Percentiles rank a stretch among this genome's conserved stretches.
These are phyloP conservation scores for Tor tambroides DNA, from an alignment of 2,113 vertebrate species.

Conservation along the genomic window DNA sequence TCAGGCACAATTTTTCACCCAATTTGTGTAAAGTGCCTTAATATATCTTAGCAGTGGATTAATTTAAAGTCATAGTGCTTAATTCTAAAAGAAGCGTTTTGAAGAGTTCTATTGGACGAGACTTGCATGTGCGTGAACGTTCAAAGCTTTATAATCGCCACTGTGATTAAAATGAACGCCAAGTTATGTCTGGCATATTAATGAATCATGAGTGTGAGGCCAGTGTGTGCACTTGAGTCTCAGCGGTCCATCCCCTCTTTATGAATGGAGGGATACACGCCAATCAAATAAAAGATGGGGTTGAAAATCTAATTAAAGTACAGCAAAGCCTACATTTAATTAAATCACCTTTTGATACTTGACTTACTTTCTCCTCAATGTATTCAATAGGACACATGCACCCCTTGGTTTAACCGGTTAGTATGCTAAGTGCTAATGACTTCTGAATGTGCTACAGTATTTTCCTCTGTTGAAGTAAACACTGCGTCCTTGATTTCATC, in stretches of 20 bases:
- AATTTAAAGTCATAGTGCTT: slow-evolving; percentile 5
- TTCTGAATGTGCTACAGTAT: background rate
- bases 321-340: slow-evolving; percentile 64
- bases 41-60: background rate
- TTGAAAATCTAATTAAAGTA: slow-evolving; percentile 69
- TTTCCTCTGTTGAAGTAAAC: background rate
- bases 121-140: slow-evolving; percentile 61
- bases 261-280: slow-evolving; percentile 60
- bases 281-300: slow-evolving; percentile 59
- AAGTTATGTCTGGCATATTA: slow-evolving; percentile 62
- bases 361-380: slow-evolving; percentile 60
- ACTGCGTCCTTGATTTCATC: background rate
- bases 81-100: background rate
- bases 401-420: slow-evolving; percentile 60
- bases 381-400: slow-evolving; percentile 56
- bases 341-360: slow-evolving; percentile 67
- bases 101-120: slow-evolving; percentile 47
- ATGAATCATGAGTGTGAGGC: slow-evolving; percentile 63
- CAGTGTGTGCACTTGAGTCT: slow-evolving; percentile 38
- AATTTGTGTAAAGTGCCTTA: background rate
- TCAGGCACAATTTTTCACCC: background rate
- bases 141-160: slow-evolving; percentile 65
- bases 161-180: slow-evolving; percentile 65
- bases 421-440: slow-evolving; percentile 34
- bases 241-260: slow-evolving; percentile 48